A percentile compares a stretch with the other conserved stretches of the same genome.
These are phyloP conservation scores for Diachrysia chrysitis DNA, from an alignment of 2,888 invertebrate species.

Conservation along the genomic window DNA sequence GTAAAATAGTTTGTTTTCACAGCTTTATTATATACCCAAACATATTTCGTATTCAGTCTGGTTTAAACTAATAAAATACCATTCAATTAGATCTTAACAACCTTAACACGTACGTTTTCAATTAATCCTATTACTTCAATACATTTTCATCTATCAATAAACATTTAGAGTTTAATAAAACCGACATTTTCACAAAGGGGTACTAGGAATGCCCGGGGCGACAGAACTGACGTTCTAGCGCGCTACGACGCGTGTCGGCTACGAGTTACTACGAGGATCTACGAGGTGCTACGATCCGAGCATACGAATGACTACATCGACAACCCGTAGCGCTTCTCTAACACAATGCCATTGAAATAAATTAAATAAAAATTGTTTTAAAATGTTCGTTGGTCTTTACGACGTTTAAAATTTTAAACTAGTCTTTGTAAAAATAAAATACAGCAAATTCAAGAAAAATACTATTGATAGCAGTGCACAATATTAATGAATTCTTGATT, in stretches of 20 bases:
- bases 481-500: not conserved
- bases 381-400: slow-evolving; percentile 5
- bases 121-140: slow-evolving; percentile 34
- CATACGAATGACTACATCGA: slow-evolving; percentile 62
- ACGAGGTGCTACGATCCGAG: slow-evolving; percentile 56
- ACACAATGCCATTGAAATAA: slow-evolving; percentile 51
- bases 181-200: slow-evolving; percentile 53
- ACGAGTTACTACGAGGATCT: slow-evolving; percentile 57
- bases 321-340: slow-evolving; percentile 41
- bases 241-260: slow-evolving; percentile 60
- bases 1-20: not conserved
- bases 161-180: slow-evolving; percentile 52
- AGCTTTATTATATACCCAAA: not conserved
- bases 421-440: no score
- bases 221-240: slow-evolving; percentile 57
- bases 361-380: slow-evolving; percentile 49
- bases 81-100: not conserved
- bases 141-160: slow-evolving; percentile 46
- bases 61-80: not conserved
- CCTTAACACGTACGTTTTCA: slow-evolving; percentile 21
- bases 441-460: no score
- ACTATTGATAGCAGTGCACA: not conserved
- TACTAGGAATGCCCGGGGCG: slow-evolving; percentile 56
- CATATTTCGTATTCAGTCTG: not conserved
- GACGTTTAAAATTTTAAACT: not conserved